phyloP scores from a whole-genome alignment of 92 coral and sea anemone genomes.

The Parazoanthus darwini region DNA sequence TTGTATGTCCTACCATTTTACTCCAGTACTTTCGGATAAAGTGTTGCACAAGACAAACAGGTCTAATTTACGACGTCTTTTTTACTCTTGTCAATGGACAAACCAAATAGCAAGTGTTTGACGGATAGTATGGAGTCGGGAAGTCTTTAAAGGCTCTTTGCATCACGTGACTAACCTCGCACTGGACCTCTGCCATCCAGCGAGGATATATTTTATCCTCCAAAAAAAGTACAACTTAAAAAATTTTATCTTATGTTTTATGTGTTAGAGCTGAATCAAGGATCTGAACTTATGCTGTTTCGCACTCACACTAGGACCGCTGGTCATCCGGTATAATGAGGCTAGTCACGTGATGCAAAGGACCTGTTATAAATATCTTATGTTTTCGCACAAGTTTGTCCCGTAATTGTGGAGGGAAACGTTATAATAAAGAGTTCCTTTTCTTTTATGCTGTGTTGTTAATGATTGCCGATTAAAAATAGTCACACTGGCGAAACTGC shows the following conservation, averaged over 20 bases:
- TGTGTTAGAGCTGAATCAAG: too few species aligned
- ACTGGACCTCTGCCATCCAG: too few species aligned
- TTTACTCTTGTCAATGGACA: conserved; percentile 1
- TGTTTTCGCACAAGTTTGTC: neutral
- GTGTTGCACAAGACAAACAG: conserved; percentile 11
- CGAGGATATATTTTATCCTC: too few species aligned
- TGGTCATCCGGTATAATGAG: too few species aligned
- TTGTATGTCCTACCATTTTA: conserved; percentile 11
- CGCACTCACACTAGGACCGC: too few species aligned
- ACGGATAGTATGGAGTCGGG: conserved; percentile 2
- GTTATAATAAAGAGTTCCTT: conserved; percentile 13
- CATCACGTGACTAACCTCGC: too few species aligned
- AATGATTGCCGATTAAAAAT: conserved; percentile 2
- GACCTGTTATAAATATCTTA: neutral
- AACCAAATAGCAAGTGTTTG: neutral
- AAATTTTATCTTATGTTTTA: too few species aligned
- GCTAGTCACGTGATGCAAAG: too few species aligned
- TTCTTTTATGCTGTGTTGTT: neutral
- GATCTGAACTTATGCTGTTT: too few species aligned
- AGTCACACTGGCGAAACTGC: neutral
- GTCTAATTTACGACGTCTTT: neutral
- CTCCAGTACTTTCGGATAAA: conserved; percentile 13
- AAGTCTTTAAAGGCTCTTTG: neutral
- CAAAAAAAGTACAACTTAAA: too few species aligned
- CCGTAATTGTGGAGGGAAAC: neutral